Evolutionary conservation across 2,113 vertebrate genomes (phyloP).

Genomic region (Prionailurus bengalensis): DNA sequence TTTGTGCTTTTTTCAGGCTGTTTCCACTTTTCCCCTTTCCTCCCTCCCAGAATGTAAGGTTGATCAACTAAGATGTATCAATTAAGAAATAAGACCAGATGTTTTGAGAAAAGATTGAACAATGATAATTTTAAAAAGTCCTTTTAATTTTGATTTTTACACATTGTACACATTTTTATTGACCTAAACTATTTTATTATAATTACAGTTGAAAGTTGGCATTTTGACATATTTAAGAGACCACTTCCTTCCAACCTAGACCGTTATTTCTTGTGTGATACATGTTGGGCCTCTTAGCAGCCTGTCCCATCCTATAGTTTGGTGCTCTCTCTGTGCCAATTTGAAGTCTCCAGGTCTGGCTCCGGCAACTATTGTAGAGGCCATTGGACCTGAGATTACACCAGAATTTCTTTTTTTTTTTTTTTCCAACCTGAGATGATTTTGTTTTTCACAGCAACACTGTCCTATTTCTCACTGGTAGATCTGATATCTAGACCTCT

Average conservation of each 20-base stretch:
- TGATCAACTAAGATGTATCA: not conserved
- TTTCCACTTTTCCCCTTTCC: not conserved
- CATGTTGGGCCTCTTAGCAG: not conserved
- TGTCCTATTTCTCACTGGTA: not conserved
- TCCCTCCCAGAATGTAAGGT: not conserved
- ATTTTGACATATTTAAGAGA: not conserved
- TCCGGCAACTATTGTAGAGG: not conserved
- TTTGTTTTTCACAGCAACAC: not conserved
- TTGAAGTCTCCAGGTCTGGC: not conserved
- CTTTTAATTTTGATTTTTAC: not conserved
- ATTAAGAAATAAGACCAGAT: not conserved
- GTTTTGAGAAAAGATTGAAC: not conserved
- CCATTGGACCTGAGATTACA: not conserved
- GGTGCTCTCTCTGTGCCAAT: not conserved
- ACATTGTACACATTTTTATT: not conserved
- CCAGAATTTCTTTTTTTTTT: conserved; percentile 34
- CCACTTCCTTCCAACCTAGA: not conserved
- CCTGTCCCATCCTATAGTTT: not conserved
- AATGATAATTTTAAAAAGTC: not conserved
- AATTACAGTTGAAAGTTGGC: not conserved
- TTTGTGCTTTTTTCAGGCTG: not conserved
- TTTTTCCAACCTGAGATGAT: not conserved
- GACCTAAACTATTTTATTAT: not conserved
- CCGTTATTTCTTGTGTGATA: not conserved
- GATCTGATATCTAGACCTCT: not conserved